Base-by-base conservation (phyloP, 2,888 invertebrate species). In the Pyrochroa serraticornis region DNA sequence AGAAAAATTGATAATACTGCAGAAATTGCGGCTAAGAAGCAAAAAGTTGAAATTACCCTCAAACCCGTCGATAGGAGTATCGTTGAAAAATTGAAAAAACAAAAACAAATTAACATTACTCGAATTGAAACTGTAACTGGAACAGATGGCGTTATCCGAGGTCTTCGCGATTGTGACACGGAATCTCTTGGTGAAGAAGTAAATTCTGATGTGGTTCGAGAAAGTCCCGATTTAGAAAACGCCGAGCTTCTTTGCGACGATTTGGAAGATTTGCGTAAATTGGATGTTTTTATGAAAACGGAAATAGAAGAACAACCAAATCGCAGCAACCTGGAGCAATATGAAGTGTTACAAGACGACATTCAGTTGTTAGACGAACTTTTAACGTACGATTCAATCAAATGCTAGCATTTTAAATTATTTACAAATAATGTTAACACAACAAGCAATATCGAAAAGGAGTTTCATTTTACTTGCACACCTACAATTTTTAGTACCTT, bases 81-180 rank as follows among this genome's bases (percentile, higher is more conserved):
- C 12, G 55, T 66, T 7, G 60, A 58, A 8, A 49, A 62, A 12
- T 48, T 66, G n/a, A 43, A 64, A 41, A 41, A 50, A 9, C 52
- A 57, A 9, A 63, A 51, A 33, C 54, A 42, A 31, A 63, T 59
- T 22, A 66, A 64, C 33, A 39, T 66, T 33, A 62, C 62, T n/a
- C 47, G 44, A n/a, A 41, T 65, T 33, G 41, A 63, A 12, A 35
- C 50, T 8, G 50, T 65, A 7, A 60, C 62, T 2, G 31, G 49
- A 1, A 50, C 53, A 37, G 51, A 52, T 33, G 58, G 61, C 37
- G 42, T 61, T 7, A 51, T 54, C 22, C 35, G 49, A 6, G 14
- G 36, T 52, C 39, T 33, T 22, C 22, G 22, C 6, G 35, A 46
- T 35, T 30, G 39, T 1, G 6, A 46, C n/a, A 33, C 22, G 3